Evolutionary conservation across 2,113 vertebrate species (phyloP).

Genomic region (Lagopus muta): DNA sequence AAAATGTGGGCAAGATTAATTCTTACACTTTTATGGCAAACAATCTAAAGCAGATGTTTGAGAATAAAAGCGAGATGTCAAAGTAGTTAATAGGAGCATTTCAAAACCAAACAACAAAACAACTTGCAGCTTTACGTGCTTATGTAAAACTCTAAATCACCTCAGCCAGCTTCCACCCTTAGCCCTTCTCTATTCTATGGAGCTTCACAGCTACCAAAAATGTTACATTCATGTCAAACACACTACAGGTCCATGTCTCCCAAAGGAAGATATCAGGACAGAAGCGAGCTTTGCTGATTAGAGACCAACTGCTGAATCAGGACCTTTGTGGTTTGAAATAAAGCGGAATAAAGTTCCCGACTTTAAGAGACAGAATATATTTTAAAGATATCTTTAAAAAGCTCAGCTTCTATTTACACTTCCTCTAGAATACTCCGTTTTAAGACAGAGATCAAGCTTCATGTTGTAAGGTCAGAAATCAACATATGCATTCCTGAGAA

Average conservation of each 20-base stretch:
- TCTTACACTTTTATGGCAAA: slow-evolving; percentile 68
- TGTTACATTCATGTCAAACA: background rate
- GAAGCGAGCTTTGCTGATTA: background rate
- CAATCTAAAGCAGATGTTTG: slow-evolving; percentile 65
- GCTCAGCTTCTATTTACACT: slow-evolving; percentile 4
- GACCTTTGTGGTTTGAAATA: background rate
- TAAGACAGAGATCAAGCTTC: slow-evolving; percentile 33
- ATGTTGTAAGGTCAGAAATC: slow-evolving; percentile 23
- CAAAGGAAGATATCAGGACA: background rate
- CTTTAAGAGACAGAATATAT: background rate
- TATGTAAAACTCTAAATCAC: slow-evolving; percentile 32
- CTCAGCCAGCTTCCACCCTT: background rate
- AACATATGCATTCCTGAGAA: slow-evolving; percentile 17
- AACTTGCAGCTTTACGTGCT: slow-evolving; percentile 48
- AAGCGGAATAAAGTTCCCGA: background rate
- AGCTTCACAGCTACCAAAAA: background rate
- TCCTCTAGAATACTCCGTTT: background rate
- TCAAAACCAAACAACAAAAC: slow-evolving; percentile 62
- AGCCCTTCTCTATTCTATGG: background rate
- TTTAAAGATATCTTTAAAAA: background rate
- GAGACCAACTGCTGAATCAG: background rate
- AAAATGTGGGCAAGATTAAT: slow-evolving; percentile 55
- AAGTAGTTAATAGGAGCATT: slow-evolving; percentile 48
- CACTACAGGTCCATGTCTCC: background rate
- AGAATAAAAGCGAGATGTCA: slow-evolving; percentile 59